A percentile compares a stretch with the other conserved stretches of the same genome.
phyloP scores from a whole-genome alignment of 2,888 invertebrate species.

The Sepiola atlantica region DNA sequence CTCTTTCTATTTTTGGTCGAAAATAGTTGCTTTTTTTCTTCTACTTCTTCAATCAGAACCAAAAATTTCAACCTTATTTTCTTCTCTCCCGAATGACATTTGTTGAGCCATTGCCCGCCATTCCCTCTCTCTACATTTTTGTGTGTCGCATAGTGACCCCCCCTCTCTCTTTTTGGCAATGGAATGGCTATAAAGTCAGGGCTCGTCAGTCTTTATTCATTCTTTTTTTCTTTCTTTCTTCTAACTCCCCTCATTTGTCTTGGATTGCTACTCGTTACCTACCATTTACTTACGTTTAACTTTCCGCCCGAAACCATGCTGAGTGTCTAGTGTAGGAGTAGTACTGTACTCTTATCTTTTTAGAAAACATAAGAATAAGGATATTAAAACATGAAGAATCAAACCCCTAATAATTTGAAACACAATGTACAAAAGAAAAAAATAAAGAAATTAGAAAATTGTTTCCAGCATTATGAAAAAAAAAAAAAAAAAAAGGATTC shows the following conservation, averaged over 20 bases:
- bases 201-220: not conserved
- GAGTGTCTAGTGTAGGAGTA: not conserved
- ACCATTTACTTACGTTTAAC: not conserved
- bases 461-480: no score
- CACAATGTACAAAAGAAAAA: no score
- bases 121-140: not conserved
- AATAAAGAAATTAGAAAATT: no score
- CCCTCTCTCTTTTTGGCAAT: not conserved
- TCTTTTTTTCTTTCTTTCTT: not conserved
- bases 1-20: not conserved
- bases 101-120: not conserved
- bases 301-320: not conserved
- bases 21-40: not conserved
- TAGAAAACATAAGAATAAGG: no score
- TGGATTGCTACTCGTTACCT: not conserved
- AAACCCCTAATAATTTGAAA: no score
- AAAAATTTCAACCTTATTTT: not conserved
- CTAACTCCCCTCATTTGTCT: not conserved
- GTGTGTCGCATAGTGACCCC: not conserved
- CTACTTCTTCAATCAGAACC: not conserved
- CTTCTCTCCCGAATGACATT: not conserved
- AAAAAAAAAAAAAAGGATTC: no score
- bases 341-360: not conserved
- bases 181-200: not conserved
- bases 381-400: no score